A percentile compares a stretch with the other conserved stretches of the same genome.
Evolutionary conservation across 2,113 vertebrate genomes (phyloP).

Genomic region (Raja brachyura): DNA sequence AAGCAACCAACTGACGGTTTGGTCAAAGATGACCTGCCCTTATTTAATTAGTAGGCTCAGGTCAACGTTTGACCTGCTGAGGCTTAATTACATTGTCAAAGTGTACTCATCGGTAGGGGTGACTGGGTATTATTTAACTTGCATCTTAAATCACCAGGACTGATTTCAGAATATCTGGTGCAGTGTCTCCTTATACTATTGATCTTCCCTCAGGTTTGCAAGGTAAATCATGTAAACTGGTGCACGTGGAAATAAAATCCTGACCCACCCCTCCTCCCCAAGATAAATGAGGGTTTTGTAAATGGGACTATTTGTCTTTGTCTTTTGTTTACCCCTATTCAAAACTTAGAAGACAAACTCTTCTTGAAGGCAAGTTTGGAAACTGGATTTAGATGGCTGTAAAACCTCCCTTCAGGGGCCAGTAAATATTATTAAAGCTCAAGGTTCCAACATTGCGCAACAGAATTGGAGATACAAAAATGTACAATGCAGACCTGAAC

Average conservation of each 20-base stretch:
- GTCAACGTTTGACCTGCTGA: background rate
- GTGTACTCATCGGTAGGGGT: background rate
- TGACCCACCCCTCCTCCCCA: background rate
- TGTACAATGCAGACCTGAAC: background rate
- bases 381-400: conserved; percentile 27
- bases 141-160: background rate
- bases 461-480: conserved; percentile 6
- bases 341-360: conserved; percentile 18
- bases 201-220: background rate
- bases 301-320: background rate
- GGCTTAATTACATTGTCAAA: conserved; percentile 20
- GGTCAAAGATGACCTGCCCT: background rate
- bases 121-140: conserved; percentile 18
- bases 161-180: background rate
- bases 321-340: conserved; percentile 12
- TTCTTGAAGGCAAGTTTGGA: conserved; percentile 18
- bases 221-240: background rate
- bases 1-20: background rate
- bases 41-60: background rate
- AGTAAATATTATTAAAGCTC: background rate
- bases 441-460: too few relatives aligned
- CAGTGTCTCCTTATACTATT: background rate
- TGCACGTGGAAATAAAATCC: conserved; percentile 9
- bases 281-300: conserved; percentile 18
- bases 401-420: background rate